Conservation (phyloP, 1,140 invertebrate species). For the Varroa destructor region DNA sequence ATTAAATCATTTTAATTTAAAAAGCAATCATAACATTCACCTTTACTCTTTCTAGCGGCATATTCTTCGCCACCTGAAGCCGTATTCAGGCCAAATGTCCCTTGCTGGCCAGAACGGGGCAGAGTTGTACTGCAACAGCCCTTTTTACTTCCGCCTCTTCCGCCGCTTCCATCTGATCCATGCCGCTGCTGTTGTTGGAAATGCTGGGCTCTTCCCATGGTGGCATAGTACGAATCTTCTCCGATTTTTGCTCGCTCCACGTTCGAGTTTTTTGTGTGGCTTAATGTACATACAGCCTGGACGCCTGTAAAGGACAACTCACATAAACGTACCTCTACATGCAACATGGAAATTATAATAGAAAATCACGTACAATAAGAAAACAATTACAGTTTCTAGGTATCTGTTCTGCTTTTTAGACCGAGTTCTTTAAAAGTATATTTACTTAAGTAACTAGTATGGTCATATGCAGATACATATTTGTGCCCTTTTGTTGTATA, state of each 20-base stretch:
- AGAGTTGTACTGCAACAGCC: too few relatives aligned
- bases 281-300: slow-evolving; percentile 23
- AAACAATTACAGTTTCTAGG: background rate
- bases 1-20: background rate
- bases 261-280: slow-evolving; percentile 13
- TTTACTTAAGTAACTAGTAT: too few relatives aligned
- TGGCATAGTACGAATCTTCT: slow-evolving; percentile 14
- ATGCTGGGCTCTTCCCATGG: background rate
- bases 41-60: slow-evolving; percentile 20
- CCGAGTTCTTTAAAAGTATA: too few relatives aligned
- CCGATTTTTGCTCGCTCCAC: slow-evolving; percentile 17
- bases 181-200: too few relatives aligned
- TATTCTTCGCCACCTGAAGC: background rate
- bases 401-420: too few relatives aligned
- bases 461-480: too few relatives aligned
- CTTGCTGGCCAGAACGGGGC: too few relatives aligned
- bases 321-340: background rate
- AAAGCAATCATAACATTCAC: slow-evolving; percentile 5
- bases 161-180: too few relatives aligned
- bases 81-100: background rate
- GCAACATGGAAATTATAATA: background rate
- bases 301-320: background rate
- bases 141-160: too few relatives aligned
- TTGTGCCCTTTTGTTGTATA: too few relatives aligned
- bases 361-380: background rate